phyloP scores from a whole-genome alignment of 2,888 invertebrate species.

The Agrotis clavis region DNA sequence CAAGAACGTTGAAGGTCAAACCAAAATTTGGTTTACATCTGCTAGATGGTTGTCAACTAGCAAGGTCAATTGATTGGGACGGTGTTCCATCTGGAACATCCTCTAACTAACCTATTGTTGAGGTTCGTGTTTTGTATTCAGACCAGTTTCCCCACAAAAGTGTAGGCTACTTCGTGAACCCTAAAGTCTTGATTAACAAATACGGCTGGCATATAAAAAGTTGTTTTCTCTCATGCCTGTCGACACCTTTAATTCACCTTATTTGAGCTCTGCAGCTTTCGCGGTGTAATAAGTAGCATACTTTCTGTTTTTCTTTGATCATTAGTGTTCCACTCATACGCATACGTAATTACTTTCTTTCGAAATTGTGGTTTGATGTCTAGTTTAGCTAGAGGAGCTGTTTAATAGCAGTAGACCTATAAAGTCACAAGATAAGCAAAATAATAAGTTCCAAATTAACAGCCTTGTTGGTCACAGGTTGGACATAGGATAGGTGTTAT shows the following conservation, averaged over 20 bases:
- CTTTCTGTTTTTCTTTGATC: slow-evolving; percentile 34
- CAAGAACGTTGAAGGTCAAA: no score
- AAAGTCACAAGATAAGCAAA: neutral
- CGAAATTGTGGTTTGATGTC: slow-evolving; percentile 5
- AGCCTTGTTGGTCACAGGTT: neutral
- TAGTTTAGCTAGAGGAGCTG: neutral
- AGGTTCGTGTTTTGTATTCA: neutral
- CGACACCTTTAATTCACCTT: slow-evolving; percentile 36
- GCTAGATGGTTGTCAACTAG: no score
- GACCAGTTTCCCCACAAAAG: neutral
- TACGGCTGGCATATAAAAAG: slow-evolving; percentile 15
- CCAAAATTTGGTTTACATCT: no score
- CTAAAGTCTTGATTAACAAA: slow-evolving; percentile 1
- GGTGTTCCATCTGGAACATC: no score
- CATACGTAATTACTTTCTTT: slow-evolving; percentile 38
- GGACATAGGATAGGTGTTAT: neutral
- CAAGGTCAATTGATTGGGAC: no score
- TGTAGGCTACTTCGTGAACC: neutral
- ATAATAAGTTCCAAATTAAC: neutral
- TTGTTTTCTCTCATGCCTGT: slow-evolving; percentile 24
- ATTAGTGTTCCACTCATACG: slow-evolving; percentile 21
- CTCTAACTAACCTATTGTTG: neutral
- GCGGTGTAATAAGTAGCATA: slow-evolving; percentile 22
- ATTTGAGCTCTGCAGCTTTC: slow-evolving; percentile 50
- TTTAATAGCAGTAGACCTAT: neutral